A percentile compares a stretch with the other conserved stretches of the same genome.
Evolutionary conservation across 2,113 vertebrate genomes (phyloP).

Genomic region (Hystrix cristata): DNA sequence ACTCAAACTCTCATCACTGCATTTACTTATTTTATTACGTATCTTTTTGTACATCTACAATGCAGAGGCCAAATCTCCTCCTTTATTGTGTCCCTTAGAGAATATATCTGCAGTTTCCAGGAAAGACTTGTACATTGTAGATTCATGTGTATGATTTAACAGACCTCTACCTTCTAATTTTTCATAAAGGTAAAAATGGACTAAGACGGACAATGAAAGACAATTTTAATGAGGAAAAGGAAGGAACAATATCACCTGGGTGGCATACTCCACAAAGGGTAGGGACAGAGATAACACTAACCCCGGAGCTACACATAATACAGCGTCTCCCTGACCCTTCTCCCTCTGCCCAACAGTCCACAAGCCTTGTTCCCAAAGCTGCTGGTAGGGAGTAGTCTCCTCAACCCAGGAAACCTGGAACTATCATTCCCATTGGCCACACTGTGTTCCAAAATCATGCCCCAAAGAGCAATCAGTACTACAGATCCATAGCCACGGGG

Average conservation of each 20-base stretch:
- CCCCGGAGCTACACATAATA: background rate
- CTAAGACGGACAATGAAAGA: background rate
- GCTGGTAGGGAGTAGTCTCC: background rate
- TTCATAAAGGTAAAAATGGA: constrained; percentile 25
- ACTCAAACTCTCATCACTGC: background rate
- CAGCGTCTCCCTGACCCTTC: background rate
- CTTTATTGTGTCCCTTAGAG: background rate
- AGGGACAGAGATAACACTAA: background rate
- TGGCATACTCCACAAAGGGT: background rate
- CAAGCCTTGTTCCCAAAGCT: background rate
- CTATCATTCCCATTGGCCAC: background rate
- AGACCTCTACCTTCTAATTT: background rate
- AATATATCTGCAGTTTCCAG: background rate
- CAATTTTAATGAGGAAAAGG: background rate
- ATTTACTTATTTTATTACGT: background rate
- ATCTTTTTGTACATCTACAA: background rate
- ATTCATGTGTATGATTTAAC: background rate
- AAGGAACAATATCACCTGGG: background rate
- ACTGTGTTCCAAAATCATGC: background rate
- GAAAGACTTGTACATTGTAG: background rate
- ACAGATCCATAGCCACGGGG: background rate
- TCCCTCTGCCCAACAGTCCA: background rate
- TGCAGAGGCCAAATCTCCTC: background rate
- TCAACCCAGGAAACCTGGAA: background rate
- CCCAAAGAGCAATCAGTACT: background rate